These are phyloP conservation scores for Pollachius pollachius DNA, from an alignment of 2,113 vertebrate genomes.

Conservation along the genomic window DNA sequence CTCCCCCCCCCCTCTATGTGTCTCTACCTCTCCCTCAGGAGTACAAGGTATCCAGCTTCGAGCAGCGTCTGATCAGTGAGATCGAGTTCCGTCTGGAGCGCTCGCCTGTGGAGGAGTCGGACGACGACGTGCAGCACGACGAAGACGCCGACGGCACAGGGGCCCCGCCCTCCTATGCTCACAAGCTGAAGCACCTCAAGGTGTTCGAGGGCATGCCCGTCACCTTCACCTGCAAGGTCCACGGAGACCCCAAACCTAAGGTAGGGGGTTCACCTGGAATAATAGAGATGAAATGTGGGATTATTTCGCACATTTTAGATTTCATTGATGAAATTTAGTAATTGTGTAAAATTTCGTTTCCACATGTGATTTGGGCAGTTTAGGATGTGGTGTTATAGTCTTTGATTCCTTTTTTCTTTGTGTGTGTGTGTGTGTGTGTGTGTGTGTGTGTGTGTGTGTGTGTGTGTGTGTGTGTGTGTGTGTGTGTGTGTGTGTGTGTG, in stretches of 20 bases:
- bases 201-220: conserved; percentile 95
- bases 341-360: too few relatives aligned
- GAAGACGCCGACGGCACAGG: conserved; percentile 68
- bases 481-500: neutral
- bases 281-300: too few relatives aligned
- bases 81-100: conserved; percentile 95
- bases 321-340: too few relatives aligned
- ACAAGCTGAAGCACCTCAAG: conserved; percentile 94
- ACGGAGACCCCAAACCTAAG: conserved; percentile 92
- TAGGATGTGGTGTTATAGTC: too few relatives aligned
- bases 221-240: conserved; percentile 90
- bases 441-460: too few relatives aligned
- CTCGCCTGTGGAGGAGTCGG: conserved; percentile 90
- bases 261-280: conserved; percentile 59
- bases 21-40: conserved; percentile 71
- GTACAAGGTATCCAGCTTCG: conserved; percentile 98
- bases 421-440: too few relatives aligned
- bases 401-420: too few relatives aligned
- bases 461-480: too few relatives aligned
- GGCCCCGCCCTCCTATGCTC: conserved; percentile 79
- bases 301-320: too few relatives aligned
- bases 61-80: conserved; percentile 96
- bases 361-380: too few relatives aligned
- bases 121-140: conserved; percentile 83
- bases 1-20: neutral